These are phyloP conservation scores for Folsomia candida DNA, from an alignment of 2,888 invertebrate species.

Conservation along the genomic window DNA sequence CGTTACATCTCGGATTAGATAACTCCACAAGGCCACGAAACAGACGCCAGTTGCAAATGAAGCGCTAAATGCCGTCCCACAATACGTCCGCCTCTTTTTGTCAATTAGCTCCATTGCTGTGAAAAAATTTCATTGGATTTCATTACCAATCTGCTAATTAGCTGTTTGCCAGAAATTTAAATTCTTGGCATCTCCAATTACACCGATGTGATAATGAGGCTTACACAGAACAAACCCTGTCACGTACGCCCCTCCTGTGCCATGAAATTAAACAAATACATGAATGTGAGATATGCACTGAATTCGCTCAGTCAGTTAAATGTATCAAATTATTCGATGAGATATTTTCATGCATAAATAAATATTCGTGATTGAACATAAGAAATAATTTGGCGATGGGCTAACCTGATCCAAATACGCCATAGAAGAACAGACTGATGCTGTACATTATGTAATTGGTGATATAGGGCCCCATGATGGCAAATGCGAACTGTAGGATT, in stretches of 20 bases:
- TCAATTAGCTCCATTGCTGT: conserved; percentile 80
- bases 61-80: conserved; percentile 75
- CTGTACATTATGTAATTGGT: conserved; percentile 58
- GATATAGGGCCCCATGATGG: conserved; percentile 71
- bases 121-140: too few species aligned
- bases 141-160: background rate
- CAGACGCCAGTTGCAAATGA: conserved; percentile 77
- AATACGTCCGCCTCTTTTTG: conserved; percentile 71
- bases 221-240: conserved; percentile 29
- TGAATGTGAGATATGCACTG: too few species aligned
- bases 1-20: conserved; percentile 69
- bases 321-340: too few species aligned
- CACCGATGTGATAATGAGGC: background rate
- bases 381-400: background rate
- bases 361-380: background rate
- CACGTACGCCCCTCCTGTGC: conserved; percentile 14
- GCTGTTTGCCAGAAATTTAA: too few species aligned
- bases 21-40: conserved; percentile 79
- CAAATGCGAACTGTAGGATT: conserved; percentile 67
- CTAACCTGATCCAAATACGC: conserved; percentile 52
- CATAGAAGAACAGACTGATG: conserved; percentile 64
- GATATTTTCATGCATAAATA: too few species aligned
- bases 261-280: too few species aligned
- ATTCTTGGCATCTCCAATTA: background rate
- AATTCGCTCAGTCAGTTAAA: too few species aligned